Base-by-base conservation (phyloP, 2,797 vertebrate species). In the Gadopsis bispinosus region DNA sequence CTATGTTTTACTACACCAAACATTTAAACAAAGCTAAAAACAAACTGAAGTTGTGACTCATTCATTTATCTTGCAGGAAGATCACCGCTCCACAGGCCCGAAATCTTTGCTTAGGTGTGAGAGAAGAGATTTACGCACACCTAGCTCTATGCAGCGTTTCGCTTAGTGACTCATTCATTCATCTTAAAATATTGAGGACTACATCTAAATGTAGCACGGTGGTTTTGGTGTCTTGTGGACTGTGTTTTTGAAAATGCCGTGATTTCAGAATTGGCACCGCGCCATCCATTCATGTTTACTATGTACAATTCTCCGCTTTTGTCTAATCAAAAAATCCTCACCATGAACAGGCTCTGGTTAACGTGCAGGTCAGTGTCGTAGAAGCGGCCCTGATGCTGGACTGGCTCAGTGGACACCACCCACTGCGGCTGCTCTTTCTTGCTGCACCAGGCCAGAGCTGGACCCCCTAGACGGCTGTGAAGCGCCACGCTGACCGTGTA, bases 401-500 rank as follows among this genome's bases (percentile, higher is more conserved):
- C 68, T 0, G 96, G 94, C 3, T 81, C 75, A 0, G 95, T 96
- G 17, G 88, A 94, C 47, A 80, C 87, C 4, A 62, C 81, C 94
- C 80, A 92, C 29, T 88, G 91, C 4, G 59, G 83, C 64, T 92
- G 85, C 67, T 92, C 91, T 69, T 93, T 93, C 7, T 64, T 53
- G 12, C 86, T 80, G 60, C 85, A 77, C 90, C 94, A 93, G 10
- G 75, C 74, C 63, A 96, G 80, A 31, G 81, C 80, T 19, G 77
- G 64, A 67, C 94, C 95, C 3, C 96, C 97, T 1, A 97, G 94
- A 47, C 29, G 62, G 66, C 89, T 91, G 64, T 96, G 95, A 64
- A 98, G 89, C 61, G 95, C 95, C 91, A 96, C 89, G 50, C 85
- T 95, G 77, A 99, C 89, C 10, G 88, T 35, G 72, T 98, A 99